Conservation (phyloP, 1,140 invertebrate species). For the Drosophila orena region DNA sequence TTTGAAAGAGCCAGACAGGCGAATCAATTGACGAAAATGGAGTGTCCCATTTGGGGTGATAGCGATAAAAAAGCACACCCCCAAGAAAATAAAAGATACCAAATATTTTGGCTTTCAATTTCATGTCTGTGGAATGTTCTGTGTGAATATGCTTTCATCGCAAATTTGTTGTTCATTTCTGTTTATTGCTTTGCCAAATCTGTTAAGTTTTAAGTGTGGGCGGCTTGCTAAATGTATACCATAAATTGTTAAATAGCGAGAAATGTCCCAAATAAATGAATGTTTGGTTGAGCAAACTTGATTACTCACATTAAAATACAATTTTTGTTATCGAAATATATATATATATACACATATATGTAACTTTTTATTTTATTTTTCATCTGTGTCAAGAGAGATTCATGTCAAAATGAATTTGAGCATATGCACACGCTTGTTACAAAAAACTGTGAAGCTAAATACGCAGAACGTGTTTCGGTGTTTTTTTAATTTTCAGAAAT, state of each 20-base stretch:
- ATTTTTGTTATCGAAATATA: slow-evolving; percentile 13
- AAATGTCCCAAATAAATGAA: slow-evolving; percentile 37
- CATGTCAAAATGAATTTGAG: slow-evolving; percentile 26
- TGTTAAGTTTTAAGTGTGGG: slow-evolving; percentile 27
- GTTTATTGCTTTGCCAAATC: slow-evolving; percentile 32
- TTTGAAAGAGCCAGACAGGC: slow-evolving; percentile 81
- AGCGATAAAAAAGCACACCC: slow-evolving; percentile 11
- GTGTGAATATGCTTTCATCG: slow-evolving; percentile 12
- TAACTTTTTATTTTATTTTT: background rate
- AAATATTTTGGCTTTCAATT: slow-evolving; percentile 46
- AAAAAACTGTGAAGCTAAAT: slow-evolving; percentile 19
- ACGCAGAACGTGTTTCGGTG: slow-evolving; percentile 18
- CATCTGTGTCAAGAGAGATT: slow-evolving; percentile 3
- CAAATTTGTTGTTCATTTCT: background rate
- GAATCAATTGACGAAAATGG: slow-evolving; percentile 82
- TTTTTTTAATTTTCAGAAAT: slow-evolving; percentile 23
- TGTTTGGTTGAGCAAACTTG: slow-evolving; percentile 31
- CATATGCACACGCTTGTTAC: slow-evolving; percentile 16
- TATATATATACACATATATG: background rate
- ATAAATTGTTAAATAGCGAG: slow-evolving; percentile 33
- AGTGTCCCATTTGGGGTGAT: slow-evolving; percentile 60
- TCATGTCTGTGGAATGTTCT: slow-evolving; percentile 25
- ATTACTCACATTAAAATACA: slow-evolving; percentile 32
- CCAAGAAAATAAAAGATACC: slow-evolving; percentile 35
- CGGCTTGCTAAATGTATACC: slow-evolving; percentile 25